These are phyloP conservation scores for Eilema depressum DNA, from an alignment of 2,888 invertebrate species.

Conservation along the genomic window DNA sequence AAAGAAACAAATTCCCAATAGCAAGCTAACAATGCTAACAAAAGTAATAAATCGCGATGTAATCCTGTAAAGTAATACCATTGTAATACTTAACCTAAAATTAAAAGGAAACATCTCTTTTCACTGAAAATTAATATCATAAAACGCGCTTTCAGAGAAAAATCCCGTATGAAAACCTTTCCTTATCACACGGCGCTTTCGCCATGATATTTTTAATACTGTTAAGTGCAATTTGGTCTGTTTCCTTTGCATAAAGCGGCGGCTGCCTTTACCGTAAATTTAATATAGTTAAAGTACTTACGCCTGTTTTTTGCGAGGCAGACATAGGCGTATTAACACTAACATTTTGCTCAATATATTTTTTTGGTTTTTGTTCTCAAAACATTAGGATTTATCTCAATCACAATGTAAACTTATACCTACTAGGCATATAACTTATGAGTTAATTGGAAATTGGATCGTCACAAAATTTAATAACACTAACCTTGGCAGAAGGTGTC, in stretches of 20 bases:
- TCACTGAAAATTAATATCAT: conserved; percentile 19
- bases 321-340: not conserved
- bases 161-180: conserved; percentile 30
- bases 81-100: not conserved
- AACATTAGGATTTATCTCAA: no score
- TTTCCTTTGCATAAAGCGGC: conserved; percentile 29
- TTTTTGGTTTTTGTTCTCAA: no score
- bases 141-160: conserved; percentile 35
- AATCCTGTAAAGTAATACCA: not conserved
- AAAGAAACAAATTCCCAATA: no score
- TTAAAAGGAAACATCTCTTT: conserved; percentile 6
- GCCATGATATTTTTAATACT: conserved; percentile 66
- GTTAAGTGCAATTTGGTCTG: conserved; percentile 57
- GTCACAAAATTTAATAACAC: no score
- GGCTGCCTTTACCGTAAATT: conserved; percentile 34
- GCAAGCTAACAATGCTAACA: not conserved
- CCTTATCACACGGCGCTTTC: conserved; percentile 34
- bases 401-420: no score
- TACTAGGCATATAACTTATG: no score
- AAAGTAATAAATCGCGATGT: not conserved
- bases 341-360: not conserved
- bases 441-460: no score
- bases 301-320: not conserved
- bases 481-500: no score
- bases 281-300: conserved; percentile 17